Conservation (phyloP, 2,888 invertebrate species). For the Amitus sp. region DNA sequence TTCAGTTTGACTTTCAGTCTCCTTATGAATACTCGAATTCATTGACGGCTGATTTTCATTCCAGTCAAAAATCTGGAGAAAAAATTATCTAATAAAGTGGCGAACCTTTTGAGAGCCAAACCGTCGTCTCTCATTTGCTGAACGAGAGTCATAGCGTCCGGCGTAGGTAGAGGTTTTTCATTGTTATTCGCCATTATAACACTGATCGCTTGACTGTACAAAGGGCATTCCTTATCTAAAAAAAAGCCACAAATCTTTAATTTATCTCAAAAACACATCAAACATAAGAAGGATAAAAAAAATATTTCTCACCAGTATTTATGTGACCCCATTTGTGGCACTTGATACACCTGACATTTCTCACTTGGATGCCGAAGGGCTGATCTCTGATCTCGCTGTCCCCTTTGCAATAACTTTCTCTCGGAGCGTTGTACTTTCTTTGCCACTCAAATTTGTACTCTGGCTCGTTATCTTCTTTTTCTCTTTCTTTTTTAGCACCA, state of each 20-base stretch:
- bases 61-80: too few relatives aligned
- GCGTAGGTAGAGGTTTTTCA: constrained; percentile 71
- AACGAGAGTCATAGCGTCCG: constrained; percentile 79
- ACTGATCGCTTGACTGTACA: constrained; percentile 87
- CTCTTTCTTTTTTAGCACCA: constrained; percentile 91
- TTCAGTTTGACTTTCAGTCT: too few relatives aligned
- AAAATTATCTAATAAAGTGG: too few relatives aligned
- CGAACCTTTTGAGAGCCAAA: constrained; percentile 82
- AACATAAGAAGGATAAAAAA: too few relatives aligned
- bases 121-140: constrained; percentile 94
- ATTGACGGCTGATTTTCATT: background rate
- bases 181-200: constrained; percentile 74
- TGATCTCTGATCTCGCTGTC: constrained; percentile 98
- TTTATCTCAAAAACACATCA: background rate
- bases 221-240: constrained; percentile 92
- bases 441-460: constrained; percentile 99
- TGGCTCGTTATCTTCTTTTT: constrained; percentile 92
- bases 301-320: constrained; percentile 76
- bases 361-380: constrained; percentile 96
- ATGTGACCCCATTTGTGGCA: constrained; percentile 99
- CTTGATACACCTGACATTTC: constrained; percentile 98
- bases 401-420: constrained; percentile 98
- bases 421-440: constrained; percentile 97
- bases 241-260: constrained; percentile 6
- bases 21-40: too few relatives aligned